Conservation (phyloP, 2,888 invertebrate genomes). For the Xanthia togata region DNA sequence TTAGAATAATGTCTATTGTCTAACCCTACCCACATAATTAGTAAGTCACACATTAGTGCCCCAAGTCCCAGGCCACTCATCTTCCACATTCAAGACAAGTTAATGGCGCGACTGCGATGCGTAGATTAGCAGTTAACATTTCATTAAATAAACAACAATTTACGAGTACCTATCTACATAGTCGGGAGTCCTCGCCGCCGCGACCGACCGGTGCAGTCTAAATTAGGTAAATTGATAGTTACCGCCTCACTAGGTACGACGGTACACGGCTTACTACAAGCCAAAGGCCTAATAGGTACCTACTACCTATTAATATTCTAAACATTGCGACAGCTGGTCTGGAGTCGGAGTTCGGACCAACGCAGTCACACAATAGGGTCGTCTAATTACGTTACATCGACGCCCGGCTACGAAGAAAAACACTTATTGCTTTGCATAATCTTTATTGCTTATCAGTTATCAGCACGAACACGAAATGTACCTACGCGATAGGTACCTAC, state of each 20-base stretch:
- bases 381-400: slow-evolving; percentile 58
- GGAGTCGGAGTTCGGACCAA: slow-evolving; percentile 38
- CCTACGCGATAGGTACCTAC: too few relatives aligned
- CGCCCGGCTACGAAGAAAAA: slow-evolving; percentile 58
- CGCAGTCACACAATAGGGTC: slow-evolving; percentile 57
- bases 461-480: slow-evolving; percentile 66
- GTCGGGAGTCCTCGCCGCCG: slow-evolving; percentile 36
- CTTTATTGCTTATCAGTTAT: slow-evolving; percentile 67
- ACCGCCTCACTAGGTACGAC: slow-evolving; percentile 38
- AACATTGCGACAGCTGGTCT: slow-evolving; percentile 54
- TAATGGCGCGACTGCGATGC: slow-evolving; percentile 53
- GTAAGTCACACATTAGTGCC: slow-evolving; percentile 33
- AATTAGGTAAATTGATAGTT: slow-evolving; percentile 61
- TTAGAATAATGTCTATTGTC: slow-evolving; percentile 10
- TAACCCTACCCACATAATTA: slow-evolving; percentile 26
- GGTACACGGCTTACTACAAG: slow-evolving; percentile 46
- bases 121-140: slow-evolving; percentile 58
- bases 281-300: too few relatives aligned
- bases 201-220: slow-evolving; percentile 31
- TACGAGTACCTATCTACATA: slow-evolving; percentile 49
- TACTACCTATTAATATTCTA: slow-evolving; percentile 64
- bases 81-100: slow-evolving; percentile 50
- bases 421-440: slow-evolving; percentile 66
- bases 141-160: slow-evolving; percentile 59
- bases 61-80: slow-evolving; percentile 40